Percentiles rank a stretch among this genome's conserved stretches.
These are phyloP conservation scores for Wiebesia pumilae DNA, from an alignment of 1,140 invertebrate species.

Conservation along the genomic window DNA sequence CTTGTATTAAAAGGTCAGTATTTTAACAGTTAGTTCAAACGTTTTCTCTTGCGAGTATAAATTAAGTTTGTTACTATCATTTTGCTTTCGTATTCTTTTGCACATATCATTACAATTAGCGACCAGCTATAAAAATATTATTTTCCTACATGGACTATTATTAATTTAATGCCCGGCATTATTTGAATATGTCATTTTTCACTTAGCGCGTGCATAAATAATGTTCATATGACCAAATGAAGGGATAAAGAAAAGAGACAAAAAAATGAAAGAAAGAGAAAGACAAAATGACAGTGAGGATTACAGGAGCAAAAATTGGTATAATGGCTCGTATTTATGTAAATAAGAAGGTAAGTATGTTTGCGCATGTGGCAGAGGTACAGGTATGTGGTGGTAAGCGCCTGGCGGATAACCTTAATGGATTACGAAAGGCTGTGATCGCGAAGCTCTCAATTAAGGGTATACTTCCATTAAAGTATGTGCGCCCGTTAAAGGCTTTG, in stretches of 20 bases:
- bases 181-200: neutral
- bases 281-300: neutral
- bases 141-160: neutral
- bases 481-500: neutral
- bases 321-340: neutral
- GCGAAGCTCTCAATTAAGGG: neutral
- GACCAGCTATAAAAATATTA: neutral
- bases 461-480: neutral
- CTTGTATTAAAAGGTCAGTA: neutral
- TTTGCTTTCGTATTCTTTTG: neutral
- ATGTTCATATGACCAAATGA: neutral
- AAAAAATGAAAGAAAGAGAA: neutral
- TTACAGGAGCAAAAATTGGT: no score
- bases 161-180: constrained; percentile 1
- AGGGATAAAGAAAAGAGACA: neutral
- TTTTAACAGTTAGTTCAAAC: constrained; percentile 10
- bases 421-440: neutral
- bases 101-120: neutral
- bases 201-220: neutral
- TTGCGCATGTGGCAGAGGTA: neutral
- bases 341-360: neutral
- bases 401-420: neutral
- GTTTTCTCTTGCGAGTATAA: neutral
- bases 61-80: neutral
- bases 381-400: neutral